Evolutionary conservation across 2,797 vertebrate species (phyloP), one percentile per base, ranked within the genome.

Genomic region (Trichosurus vulpecula): DNA sequence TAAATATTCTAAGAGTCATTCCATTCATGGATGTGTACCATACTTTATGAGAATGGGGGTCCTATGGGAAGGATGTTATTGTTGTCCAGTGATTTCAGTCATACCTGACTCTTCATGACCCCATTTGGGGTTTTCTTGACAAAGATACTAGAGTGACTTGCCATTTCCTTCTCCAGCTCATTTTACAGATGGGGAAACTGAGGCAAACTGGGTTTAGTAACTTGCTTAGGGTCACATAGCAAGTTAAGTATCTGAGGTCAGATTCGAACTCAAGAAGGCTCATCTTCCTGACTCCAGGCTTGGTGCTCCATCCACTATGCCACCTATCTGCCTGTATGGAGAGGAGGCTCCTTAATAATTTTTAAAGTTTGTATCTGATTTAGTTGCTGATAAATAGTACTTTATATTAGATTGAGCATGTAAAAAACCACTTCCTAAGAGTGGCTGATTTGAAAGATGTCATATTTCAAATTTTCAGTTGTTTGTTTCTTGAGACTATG

Each of bases 401-500:
- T 87, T 58, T 89, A 92, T 89, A 29, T 89, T 74, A 95, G 91
- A 66, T 27, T 52, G 93, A 27, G 9, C 91, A 56, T 89, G 54
- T 87, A n/a, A 54, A 91, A 96, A 95, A 54, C 89, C 35, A n/a
- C n/a, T 91, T 94, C 96, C 93, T 55, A 96, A 54, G 95, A 93
- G 30, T 91, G 22, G 52, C 66, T 91, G 30, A 94, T 94, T 56
- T 58, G 47, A 47, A 87, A 87, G 8, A 51, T 87, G 74, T 27
- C 41, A 4, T 27, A 87, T 51, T 87, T 87, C 22, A 93, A 97
- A 55, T 93, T 87, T 87, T 87, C 41, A 27, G 90, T 55, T 58
- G 74, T 92, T 91, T 92, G 74, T 61, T 54, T 52, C 81, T 92
- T 94, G 53, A 91, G 16, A n/a, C 51, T 94, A 52, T 94, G 90